Evolutionary conservation across 2,113 vertebrate species (phyloP).

Genomic region (Ceyx cyanopectus): DNA sequence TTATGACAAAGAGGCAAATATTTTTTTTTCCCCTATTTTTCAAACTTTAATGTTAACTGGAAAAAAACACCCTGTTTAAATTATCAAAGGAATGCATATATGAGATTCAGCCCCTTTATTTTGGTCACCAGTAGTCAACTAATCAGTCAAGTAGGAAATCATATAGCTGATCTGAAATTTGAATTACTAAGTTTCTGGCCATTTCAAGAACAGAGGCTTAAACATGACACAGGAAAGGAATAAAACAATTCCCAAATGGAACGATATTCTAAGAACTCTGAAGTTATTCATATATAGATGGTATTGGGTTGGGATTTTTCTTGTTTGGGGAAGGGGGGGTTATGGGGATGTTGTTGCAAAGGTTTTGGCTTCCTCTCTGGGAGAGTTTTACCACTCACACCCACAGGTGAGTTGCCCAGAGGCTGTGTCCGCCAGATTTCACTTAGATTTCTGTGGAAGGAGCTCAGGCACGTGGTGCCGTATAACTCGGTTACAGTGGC

Average conservation of each 20-base stretch:
- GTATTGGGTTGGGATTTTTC: rapidly evolving
- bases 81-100: rapidly evolving
- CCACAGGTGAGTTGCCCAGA: background rate
- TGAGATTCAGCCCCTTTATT: background rate
- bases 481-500: background rate
- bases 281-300: background rate
- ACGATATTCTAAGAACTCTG: background rate
- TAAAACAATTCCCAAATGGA: background rate
- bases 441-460: rapidly evolving
- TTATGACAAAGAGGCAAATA: background rate
- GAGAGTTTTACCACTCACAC: background rate
- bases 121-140: background rate
- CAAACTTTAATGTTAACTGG: background rate
- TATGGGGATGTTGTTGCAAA: background rate
- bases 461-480: background rate
- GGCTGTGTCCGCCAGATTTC: background rate
- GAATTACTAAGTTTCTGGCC: background rate
- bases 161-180: background rate
- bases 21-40: background rate
- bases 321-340: background rate
- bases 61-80: background rate
- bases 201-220: background rate
- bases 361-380: background rate
- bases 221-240: background rate
- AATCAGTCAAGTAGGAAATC: background rate